Evolutionary conservation across 1,140 invertebrate species (phyloP), one percentile per base, ranked within the genome.

Genomic region (Aphis gossypii): DNA sequence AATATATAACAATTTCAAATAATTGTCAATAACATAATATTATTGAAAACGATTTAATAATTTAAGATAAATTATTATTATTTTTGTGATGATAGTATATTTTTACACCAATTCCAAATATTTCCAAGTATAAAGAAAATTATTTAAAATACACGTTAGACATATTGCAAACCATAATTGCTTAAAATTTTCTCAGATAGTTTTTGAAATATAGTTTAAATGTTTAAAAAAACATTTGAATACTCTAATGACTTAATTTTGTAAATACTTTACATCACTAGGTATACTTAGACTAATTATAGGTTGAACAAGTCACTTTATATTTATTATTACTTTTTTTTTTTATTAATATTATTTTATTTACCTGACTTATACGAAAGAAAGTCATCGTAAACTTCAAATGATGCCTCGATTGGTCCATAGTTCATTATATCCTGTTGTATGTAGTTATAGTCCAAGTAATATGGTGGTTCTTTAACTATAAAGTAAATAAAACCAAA

Each of bases 371-470:
- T 92, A 30, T 94, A 94, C 23, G 46, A 44, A 6, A 84, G n/a
- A 60, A 94, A 94, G 35, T 94, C 93, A 18, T 86, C 76, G 56
- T 92, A 94, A 1, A 94, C 88, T 2, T 82, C 82, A 56, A 94
- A 94, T 8, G 89, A 46, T 21, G 38, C 48, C 44, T 89, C 90
- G 21, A 90, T 41, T 4, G 93, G 93, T 30, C 93, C 93, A 35
- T 94, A 83, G 21, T 23, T 51, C 30, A 94, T 68, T 4, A 94
- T 44, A 14, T 94, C 93, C 0, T 94, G 48, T 41, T 94, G 51
- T 21, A 94, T 94, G 11, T 9, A n/a, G 14, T 82, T 44, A n/a
- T 48, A 35, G 2, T 4, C 4, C 18, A 89, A 48, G 8, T 21
- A 4, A 38, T 54, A 89, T 51, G 30, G 60, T 0, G 0, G 5